These are phyloP conservation scores for Microchrysa polita DNA, from an alignment of 2,888 invertebrate genomes.

Conservation along the genomic window DNA sequence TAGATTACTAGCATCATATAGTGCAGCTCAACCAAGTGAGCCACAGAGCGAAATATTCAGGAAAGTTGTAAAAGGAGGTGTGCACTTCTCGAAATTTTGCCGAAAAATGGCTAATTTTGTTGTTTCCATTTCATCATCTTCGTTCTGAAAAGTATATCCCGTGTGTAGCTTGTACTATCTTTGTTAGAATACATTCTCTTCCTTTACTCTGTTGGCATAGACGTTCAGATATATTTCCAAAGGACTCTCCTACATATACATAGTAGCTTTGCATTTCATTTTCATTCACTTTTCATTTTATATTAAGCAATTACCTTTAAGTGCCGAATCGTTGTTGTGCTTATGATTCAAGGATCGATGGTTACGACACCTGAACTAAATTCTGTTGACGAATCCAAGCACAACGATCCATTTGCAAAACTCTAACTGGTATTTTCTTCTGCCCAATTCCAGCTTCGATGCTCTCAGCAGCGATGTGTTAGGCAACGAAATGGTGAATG, in stretches of 20 bases:
- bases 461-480: constrained; percentile 34
- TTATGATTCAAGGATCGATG: not conserved
- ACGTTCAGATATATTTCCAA: too few species aligned
- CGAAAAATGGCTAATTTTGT: too few species aligned
- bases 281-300: not conserved
- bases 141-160: too few species aligned
- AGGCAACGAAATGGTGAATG: constrained; percentile 36
- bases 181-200: too few species aligned
- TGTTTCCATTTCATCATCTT: too few species aligned
- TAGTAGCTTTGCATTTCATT: not conserved
- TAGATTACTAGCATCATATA: too few species aligned
- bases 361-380: not conserved
- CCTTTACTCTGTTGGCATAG: too few species aligned
- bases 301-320: not conserved
- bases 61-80: too few species aligned
- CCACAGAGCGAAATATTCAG: too few species aligned
- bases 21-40: too few species aligned
- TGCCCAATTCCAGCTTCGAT: constrained; percentile 41
- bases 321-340: not conserved
- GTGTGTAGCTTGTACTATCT: too few species aligned
- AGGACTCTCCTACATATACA: not conserved
- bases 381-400: constrained; percentile 20
- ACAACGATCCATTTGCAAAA: constrained; percentile 32
- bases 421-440: constrained; percentile 38
- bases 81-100: too few species aligned